Percentiles rank a stretch among this genome's conserved stretches.
These are phyloP conservation scores for Tubulanus polymorphus DNA, from an alignment of 2,888 invertebrate species.

Conservation along the genomic window DNA sequence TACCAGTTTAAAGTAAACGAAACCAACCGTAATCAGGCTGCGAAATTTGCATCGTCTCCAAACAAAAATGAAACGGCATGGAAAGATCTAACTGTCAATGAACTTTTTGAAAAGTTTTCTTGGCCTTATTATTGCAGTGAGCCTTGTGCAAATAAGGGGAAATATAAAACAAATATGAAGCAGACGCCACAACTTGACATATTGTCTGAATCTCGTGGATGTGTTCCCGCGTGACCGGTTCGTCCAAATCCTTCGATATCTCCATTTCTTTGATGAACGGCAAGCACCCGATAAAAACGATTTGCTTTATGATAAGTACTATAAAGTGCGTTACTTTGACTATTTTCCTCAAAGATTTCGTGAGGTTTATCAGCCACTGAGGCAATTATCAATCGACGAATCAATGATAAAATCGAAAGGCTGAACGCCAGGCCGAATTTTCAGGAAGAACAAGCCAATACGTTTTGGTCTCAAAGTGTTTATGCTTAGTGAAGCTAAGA, in stretches of 20 bases:
- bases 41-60: too few relatives aligned
- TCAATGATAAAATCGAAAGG: slow-evolving; percentile 7
- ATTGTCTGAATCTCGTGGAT: neutral
- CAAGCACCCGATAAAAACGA: neutral
- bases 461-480: slow-evolving; percentile 16
- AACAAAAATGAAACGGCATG: too few relatives aligned
- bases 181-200: neutral
- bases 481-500: neutral
- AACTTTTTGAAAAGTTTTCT: slow-evolving; percentile 5
- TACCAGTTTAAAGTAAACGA: too few relatives aligned
- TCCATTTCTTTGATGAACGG: slow-evolving; percentile 3
- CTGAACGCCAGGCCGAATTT: slow-evolving; percentile 2
- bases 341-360: neutral
- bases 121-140: slow-evolving; percentile 1
- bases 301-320: slow-evolving; percentile 5
- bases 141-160: neutral
- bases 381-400: slow-evolving; percentile 5
- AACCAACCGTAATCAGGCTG: too few relatives aligned
- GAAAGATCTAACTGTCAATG: too few relatives aligned
- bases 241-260: neutral
- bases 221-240: slow-evolving; percentile 1
- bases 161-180: slow-evolving; percentile 2
- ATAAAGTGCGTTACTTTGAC: slow-evolving; percentile 4
- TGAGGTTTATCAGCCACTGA: neutral
- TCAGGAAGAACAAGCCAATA: slow-evolving; percentile 11